A percentile compares a stretch with the other conserved stretches of the same genome.
Conservation (phyloP, 1,140 invertebrate species). For the Geopemphigus sp. region DNA sequence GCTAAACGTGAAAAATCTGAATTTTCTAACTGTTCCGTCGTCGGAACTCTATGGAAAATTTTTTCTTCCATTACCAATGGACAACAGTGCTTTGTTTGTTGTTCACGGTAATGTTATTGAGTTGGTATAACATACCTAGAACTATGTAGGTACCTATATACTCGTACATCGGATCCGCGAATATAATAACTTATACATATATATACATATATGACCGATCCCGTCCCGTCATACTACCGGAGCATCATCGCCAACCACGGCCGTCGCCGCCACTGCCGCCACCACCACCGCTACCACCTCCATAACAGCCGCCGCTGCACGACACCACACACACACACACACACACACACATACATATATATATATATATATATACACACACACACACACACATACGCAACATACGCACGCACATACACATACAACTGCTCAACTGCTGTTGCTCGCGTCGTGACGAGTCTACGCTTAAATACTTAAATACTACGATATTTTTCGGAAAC, state of each 20-base stretch:
- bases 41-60: neutral
- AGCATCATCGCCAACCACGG: neutral
- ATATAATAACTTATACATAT: neutral
- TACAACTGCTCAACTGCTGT: too few species aligned
- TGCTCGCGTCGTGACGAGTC: neutral
- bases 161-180: conserved; percentile 1
- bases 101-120: conserved; percentile 32
- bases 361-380: too few species aligned
- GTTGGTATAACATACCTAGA: conserved; percentile 2
- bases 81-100: conserved; percentile 28
- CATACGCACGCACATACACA: too few species aligned
- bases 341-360: neutral
- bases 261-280: neutral
- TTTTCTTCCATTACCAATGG: conserved; percentile 1
- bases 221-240: neutral
- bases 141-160: neutral
- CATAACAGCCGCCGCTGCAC: neutral
- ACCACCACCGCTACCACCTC: neutral
- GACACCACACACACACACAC: neutral
- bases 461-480: too few species aligned
- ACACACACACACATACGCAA: neutral
- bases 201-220: neutral
- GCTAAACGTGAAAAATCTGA: neutral
- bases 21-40: neutral
- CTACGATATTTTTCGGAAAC: neutral